Evolutionary conservation across 1,140 invertebrate genomes (phyloP), one percentile per base, ranked within the genome.

Genomic region (Pseudomyrmex concolor): DNA sequence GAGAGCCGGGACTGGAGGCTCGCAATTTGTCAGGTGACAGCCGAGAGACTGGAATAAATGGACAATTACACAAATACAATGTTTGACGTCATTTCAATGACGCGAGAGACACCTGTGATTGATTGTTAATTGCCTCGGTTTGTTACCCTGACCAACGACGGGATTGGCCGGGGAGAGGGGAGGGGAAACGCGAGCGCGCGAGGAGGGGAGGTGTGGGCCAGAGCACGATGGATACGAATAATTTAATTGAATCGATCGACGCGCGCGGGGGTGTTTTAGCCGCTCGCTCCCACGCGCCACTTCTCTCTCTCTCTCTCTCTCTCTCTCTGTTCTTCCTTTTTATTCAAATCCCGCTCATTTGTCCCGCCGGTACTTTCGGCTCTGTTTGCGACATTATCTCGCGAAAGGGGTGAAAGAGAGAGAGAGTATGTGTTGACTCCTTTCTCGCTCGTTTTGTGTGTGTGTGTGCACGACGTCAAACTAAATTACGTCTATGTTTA

Each of bases 1-100:
- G 76, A 15, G 83, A 34, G 12, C 0, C 73, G 76, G 76, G 57
- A 80, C 62, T 60, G 70, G 55, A 82, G 78, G 66, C 78, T 89
- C 88, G 91, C 93, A 94, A 94, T 94, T 93, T 94, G 94, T 94
- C 93, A 93, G 93, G 92, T 93, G 92, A 93, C 93, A 93, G 92
- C 89, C 90, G 91, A 93, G 92, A 93, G 93, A 93, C 92, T 91
- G 92, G 92, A 94, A 94, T 94, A 94, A 94, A 94, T 94, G 94
- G 93, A 94, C 94, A 94, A 94, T 94, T 94, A 94, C 93, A 93
- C 92, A 93, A 94, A 94, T 93, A 93, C 93, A 94, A 94, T 93
- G 93, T 94, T 94, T 94, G 93, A 93, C 92, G 93, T 94, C 92
- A 94, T 93, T 94, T 94, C 93, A 94, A 94, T 94, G 94, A 93